These are phyloP conservation scores for Dendrolimus kikuchii DNA, from an alignment of 1,140 invertebrate genomes.

Conservation along the genomic window DNA sequence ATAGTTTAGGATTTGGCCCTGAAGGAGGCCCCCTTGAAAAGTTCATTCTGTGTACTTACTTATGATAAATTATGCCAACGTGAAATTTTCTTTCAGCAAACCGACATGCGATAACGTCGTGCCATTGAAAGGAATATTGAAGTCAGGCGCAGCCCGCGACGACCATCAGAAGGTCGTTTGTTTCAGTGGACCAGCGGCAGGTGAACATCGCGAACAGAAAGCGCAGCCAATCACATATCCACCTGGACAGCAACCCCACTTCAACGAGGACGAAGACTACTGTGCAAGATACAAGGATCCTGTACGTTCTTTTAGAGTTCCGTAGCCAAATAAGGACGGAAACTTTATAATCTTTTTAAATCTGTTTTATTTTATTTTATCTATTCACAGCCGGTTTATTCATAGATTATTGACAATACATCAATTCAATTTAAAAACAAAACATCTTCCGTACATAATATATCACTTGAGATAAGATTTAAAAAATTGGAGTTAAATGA, in stretches of 20 bases:
- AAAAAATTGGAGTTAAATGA: too few species aligned
- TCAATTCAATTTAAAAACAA: too few species aligned
- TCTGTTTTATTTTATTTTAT: neutral
- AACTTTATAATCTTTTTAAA: too few species aligned
- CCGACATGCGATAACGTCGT: conserved; percentile 41
- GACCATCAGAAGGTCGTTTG: conserved; percentile 64
- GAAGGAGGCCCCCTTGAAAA: too few species aligned
- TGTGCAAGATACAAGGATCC: conserved; percentile 38
- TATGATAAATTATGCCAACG: too few species aligned
- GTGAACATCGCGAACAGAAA: conserved; percentile 25
- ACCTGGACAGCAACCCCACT: conserved; percentile 42
- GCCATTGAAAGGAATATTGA: conserved; percentile 58
- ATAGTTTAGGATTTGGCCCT: too few species aligned
- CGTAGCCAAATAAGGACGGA: too few species aligned
- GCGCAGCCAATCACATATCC: conserved; percentile 20
- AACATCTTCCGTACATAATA: too few species aligned
- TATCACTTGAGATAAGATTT: too few species aligned
- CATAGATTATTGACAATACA: too few species aligned
- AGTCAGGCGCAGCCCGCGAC: conserved; percentile 43
- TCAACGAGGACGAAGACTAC: conserved; percentile 42
- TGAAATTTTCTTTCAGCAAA: conserved; percentile 28
- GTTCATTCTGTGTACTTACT: too few species aligned
- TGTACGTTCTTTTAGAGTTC: conserved; percentile 13
- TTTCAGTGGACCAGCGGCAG: conserved; percentile 49
- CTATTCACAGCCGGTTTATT: too few species aligned